Base-by-base conservation (phyloP, 1,140 invertebrate species). In the Saccostrea echinata region DNA sequence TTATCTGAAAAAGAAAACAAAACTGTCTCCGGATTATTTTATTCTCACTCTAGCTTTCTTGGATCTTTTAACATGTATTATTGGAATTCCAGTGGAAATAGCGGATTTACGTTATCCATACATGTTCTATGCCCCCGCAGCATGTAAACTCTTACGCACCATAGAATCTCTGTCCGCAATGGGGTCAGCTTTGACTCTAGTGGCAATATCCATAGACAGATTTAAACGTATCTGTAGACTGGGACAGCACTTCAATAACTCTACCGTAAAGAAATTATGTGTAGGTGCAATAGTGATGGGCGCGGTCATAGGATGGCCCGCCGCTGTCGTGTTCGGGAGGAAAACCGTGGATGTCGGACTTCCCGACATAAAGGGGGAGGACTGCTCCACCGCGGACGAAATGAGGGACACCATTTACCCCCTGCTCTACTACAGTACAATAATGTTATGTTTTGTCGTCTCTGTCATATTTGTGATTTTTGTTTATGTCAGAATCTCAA, bases 61-160 rank as follows among this genome's bases (percentile, higher is more conserved):
- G 33, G 93, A 94, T 88, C 90, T 94, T 16, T 87, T 94, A 35
- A 93, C 90, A 21, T 93, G 93, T 68, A 61, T 92, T 3, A 90
- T 94, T 35, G 93, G 93, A 6, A 92, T 94, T 84, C 93, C 93
- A 64, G 93, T 93, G 13, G 93, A 94, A 82, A 93, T 94, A 33
- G 91, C 91, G 13, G 93, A 94, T 86, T 89, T 93, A 21, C 55
- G 93, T 30, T 92, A 91, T 88, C 93, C 93, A 13, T 92, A 92
- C 84, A 92, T 92, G 88, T 94, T 94, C 84, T 90, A 93, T 84
- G 90, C 91, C 13, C 90, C 92, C 1, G 90, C 90, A 0, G 93
- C 92, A 21, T 94, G 93, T 80, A 93, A 93, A 86, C 82, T 93
- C 35, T 86, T 93, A 3, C 82, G 93, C 18, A 92, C 92, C 71